Evolutionary conservation across 2,888 invertebrate genomes (phyloP).

Genomic region (Machimus atricapillus): DNA sequence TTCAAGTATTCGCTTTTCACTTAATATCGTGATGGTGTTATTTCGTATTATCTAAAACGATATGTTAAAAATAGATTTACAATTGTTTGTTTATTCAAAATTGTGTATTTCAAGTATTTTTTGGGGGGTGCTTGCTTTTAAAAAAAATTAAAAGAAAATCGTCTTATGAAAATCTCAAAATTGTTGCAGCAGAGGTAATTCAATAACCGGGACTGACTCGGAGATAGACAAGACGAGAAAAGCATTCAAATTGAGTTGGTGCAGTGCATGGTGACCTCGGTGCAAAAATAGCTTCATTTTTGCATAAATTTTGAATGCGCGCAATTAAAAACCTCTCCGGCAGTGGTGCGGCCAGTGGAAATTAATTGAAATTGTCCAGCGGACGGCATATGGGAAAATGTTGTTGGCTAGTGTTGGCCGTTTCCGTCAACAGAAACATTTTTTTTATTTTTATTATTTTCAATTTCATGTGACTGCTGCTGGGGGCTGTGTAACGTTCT

Average conservation of each 20-base stretch:
- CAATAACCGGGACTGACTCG: not conserved
- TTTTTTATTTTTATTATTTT: not conserved
- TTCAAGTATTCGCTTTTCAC: too few relatives aligned
- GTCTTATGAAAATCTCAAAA: not conserved
- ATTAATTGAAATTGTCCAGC: not conserved
- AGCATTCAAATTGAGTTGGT: not conserved
- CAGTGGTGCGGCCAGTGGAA: not conserved
- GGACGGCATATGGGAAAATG: not conserved
- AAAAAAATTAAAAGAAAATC: not conserved
- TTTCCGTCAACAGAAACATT: not conserved
- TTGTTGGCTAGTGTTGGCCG: not conserved
- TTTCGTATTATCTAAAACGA: not conserved
- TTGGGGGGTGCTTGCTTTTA: not conserved
- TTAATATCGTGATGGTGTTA: too few relatives aligned
- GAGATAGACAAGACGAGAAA: not conserved
- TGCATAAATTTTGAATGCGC: not conserved
- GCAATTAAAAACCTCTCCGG: not conserved
- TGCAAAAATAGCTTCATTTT: not conserved
- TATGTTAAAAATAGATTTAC: not conserved
- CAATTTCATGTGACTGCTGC: not conserved
- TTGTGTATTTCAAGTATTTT: not conserved
- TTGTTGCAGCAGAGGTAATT: not conserved
- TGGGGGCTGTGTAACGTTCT: not conserved
- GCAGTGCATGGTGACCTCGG: not conserved
- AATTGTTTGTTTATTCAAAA: not conserved